Conservation (phyloP, 2,113 vertebrate species). For the Abramis brama region DNA sequence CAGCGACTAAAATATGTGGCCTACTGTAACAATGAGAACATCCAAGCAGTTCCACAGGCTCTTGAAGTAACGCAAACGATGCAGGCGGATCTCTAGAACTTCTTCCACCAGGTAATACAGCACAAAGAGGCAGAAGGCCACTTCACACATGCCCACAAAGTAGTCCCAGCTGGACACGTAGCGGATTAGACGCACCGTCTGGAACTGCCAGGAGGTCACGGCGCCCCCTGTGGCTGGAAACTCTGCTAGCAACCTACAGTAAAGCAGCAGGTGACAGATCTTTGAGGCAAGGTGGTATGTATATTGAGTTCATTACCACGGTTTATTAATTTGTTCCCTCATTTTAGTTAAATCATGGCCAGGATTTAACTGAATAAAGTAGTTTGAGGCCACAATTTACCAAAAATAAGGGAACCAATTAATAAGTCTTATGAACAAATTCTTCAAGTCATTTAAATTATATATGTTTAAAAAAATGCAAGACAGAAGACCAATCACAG, state of each 20-base stretch:
- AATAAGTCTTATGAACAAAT: too few relatives aligned
- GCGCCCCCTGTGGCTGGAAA: slow-evolving; percentile 94
- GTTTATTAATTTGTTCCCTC: not conserved
- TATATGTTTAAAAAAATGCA: too few relatives aligned
- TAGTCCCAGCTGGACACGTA: slow-evolving; percentile 91
- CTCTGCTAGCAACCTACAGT: slow-evolving; percentile 87
- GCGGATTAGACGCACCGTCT: slow-evolving; percentile 88
- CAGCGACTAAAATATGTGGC: slow-evolving; percentile 52
- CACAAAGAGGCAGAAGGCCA: slow-evolving; percentile 92
- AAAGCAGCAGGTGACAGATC: slow-evolving; percentile 41
- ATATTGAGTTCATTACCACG: not conserved
- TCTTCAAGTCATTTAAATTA: too few relatives aligned
- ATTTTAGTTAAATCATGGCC: not conserved
- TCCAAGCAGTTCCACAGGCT: slow-evolving; percentile 97
- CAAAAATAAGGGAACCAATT: too few relatives aligned
- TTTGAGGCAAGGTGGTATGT: not conserved
- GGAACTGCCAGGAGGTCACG: slow-evolving; percentile 93
- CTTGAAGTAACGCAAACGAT: slow-evolving; percentile 89
- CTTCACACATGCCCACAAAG: slow-evolving; percentile 91
- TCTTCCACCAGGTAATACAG: slow-evolving; percentile 96
- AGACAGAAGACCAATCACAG: too few relatives aligned
- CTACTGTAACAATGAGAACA: slow-evolving; percentile 87
- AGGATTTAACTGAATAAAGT: not conserved
- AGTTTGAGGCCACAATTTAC: too few relatives aligned
- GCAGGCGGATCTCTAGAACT: slow-evolving; percentile 90